phyloP scores from a whole-genome alignment of 2,113 vertebrate species.

The Dromas ardeola region DNA sequence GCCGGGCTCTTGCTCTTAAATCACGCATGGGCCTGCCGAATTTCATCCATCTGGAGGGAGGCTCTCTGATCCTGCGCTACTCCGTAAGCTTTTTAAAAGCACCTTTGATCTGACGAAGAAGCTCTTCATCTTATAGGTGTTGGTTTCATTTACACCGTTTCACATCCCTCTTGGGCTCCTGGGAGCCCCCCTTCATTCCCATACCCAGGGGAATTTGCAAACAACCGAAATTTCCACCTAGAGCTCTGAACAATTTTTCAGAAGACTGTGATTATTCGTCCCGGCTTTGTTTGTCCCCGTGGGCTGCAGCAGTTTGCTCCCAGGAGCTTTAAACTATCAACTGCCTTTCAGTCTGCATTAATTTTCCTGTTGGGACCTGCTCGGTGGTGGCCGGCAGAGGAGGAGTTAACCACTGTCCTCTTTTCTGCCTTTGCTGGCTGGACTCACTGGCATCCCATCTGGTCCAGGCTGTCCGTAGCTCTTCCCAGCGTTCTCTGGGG shows the following conservation, averaged over 20 bases:
- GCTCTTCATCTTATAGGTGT: neutral
- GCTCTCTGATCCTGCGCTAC: neutral
- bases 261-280: neutral
- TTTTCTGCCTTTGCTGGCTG: constrained; percentile 52
- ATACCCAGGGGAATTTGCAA: neutral
- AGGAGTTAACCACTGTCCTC: constrained; percentile 61
- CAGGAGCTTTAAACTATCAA: neutral
- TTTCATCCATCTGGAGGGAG: neutral
- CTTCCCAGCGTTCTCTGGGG: constrained; percentile 56
- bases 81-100: neutral
- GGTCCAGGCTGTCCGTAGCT: constrained; percentile 2
- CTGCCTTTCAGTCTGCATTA: neutral
- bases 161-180: neutral
- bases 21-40: neutral
- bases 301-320: neutral
- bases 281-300: neutral
- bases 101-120: neutral
- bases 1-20: neutral
- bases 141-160: neutral
- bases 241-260: neutral
- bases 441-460: constrained; percentile 65
- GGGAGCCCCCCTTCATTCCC: neutral
- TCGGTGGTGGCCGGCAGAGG: neutral
- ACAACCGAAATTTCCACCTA: neutral
- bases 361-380: neutral